Conservation (phyloP, 2,888 invertebrate genomes). For the Apodemia duryi region DNA sequence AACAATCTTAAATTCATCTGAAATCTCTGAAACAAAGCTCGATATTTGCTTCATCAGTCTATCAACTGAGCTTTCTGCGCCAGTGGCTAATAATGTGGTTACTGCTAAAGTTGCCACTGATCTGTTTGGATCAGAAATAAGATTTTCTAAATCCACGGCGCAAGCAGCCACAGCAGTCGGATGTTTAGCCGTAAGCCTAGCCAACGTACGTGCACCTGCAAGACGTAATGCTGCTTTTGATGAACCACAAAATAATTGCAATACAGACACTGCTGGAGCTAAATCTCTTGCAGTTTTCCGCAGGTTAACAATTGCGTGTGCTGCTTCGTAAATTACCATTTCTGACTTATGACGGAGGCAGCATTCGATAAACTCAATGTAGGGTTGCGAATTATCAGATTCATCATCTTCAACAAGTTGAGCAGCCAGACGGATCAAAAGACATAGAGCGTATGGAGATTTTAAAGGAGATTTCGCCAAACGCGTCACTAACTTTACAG, state of each 20-base stretch:
- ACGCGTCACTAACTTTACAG: conserved; percentile 96
- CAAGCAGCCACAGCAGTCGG: conserved; percentile 98
- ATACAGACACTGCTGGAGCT: conserved; percentile 95
- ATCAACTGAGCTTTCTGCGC: conserved; percentile 98
- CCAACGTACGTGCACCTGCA: conserved; percentile 98
- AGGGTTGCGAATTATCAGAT: conserved; percentile 83
- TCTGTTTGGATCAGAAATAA: conserved; percentile 98
- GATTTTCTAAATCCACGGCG: conserved; percentile 97
- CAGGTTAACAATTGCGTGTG: conserved; percentile 97
- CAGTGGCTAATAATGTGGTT: conserved; percentile 98
- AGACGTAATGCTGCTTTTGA: conserved; percentile 96
- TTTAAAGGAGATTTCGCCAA: conserved; percentile 90
- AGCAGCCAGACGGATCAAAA: conserved; percentile 96
- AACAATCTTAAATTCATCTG: conserved; percentile 99
- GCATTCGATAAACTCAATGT: conserved; percentile 95
- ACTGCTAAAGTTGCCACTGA: conserved; percentile 99
- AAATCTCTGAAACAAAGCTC: conserved; percentile 98
- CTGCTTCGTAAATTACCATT: conserved; percentile 99
- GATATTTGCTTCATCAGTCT: conserved; percentile 99
- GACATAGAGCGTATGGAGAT: conserved; percentile 97
- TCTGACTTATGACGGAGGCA: conserved; percentile 98
- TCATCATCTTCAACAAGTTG: conserved; percentile 95
- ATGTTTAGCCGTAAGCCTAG: conserved; percentile 96
- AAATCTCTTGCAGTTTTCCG: conserved; percentile 91
- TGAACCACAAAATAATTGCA: conserved; percentile 98